Evolutionary conservation across 2,888 invertebrate genomes (phyloP).

Genomic region (Nephrotoma flavescens): DNA sequence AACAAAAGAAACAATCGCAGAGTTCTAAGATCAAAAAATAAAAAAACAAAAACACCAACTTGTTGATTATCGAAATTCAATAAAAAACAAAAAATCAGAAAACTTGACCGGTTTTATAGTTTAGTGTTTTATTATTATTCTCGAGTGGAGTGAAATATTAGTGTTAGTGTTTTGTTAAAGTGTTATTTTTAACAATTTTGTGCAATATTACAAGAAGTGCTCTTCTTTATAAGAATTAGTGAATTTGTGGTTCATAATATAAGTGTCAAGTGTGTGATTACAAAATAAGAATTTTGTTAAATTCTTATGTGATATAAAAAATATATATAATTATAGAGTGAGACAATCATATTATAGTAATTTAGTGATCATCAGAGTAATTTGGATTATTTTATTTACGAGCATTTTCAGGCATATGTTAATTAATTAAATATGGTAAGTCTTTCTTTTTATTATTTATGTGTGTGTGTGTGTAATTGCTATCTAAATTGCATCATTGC

Average conservation of each 20-base stretch:
- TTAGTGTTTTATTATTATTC: not conserved
- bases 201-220: not conserved
- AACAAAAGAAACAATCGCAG: not conserved
- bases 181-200: not conserved
- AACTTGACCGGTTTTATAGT: not conserved
- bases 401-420: not conserved
- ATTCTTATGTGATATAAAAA: not conserved
- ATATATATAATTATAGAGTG: not conserved
- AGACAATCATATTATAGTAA: not conserved
- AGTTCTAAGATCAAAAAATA: not conserved
- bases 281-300: not conserved
- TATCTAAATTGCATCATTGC: not conserved
- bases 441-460: not conserved
- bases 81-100: not conserved
- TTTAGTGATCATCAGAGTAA: not conserved
- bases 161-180: not conserved
- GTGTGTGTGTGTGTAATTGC: not conserved
- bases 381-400: not conserved
- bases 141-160: not conserved
- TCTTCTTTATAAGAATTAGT: not conserved
- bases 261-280: not conserved
- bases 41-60: not conserved
- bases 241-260: not conserved
- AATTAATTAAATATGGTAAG: not conserved
- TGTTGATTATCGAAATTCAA: not conserved